Evolutionary conservation across 2,888 invertebrate genomes (phyloP).

Genomic region (Callosobruchus maculatus): DNA sequence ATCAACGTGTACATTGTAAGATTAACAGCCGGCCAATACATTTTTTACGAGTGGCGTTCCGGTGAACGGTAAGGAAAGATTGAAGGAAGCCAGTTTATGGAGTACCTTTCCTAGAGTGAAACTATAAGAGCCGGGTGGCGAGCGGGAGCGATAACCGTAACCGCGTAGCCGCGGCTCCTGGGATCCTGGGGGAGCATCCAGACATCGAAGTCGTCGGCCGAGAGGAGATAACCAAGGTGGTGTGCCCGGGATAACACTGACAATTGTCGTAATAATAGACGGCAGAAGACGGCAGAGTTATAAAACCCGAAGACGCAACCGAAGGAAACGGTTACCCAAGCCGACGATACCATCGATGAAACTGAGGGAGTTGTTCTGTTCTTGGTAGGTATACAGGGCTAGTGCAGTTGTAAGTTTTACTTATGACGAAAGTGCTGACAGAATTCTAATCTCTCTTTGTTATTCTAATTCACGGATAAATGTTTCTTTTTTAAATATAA

Average conservation of each 20-base stretch:
- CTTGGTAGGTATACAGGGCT: background rate
- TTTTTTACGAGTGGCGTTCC: background rate
- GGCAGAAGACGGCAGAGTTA: conserved; percentile 37
- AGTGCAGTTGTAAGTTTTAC: background rate
- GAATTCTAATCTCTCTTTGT: too few relatives aligned
- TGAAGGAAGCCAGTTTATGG: conserved; percentile 42
- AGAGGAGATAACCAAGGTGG: conserved; percentile 45
- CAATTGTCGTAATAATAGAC: conserved; percentile 46
- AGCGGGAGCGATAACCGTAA: conserved; percentile 46
- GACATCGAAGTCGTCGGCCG: conserved; percentile 33
- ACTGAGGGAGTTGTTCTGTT: conserved; percentile 24
- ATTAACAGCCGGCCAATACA: background rate
- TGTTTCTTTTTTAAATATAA: too few relatives aligned
- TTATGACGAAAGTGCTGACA: too few relatives aligned
- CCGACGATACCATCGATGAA: conserved; percentile 47
- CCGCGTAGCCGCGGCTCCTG: conserved; percentile 31
- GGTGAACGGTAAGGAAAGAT: background rate
- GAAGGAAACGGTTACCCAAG: conserved; percentile 24
- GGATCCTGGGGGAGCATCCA: conserved; percentile 38
- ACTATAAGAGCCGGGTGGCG: conserved; percentile 37
- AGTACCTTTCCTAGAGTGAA: conserved; percentile 45
- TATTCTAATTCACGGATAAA: too few relatives aligned
- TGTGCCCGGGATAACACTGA: conserved; percentile 42
- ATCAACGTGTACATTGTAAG: background rate
- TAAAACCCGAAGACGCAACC: conserved; percentile 33